Evolutionary conservation across 2,888 invertebrate genomes (phyloP).

Genomic region (Lasioglossum malachurum): DNA sequence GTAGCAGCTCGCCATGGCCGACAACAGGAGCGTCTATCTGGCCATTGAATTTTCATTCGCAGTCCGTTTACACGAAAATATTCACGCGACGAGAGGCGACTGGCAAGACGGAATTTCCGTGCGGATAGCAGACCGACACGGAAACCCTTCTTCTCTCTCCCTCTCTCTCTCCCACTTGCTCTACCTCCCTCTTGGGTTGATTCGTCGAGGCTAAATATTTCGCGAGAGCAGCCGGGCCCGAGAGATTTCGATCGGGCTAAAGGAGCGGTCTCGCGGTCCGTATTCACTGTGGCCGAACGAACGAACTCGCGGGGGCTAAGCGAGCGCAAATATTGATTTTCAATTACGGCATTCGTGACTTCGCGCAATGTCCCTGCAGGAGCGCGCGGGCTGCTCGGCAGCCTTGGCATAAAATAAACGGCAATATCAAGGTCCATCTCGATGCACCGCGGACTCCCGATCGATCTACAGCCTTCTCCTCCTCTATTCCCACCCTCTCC

Average conservation of each 20-base stretch:
- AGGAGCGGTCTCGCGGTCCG: conserved; percentile 44
- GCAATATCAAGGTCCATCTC: conserved; percentile 80
- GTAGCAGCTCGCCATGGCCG: background rate
- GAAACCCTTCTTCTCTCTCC: background rate
- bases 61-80: conserved; percentile 11
- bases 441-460: conserved; percentile 65
- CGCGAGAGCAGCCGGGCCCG: conserved; percentile 35
- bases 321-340: conserved; percentile 82
- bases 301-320: conserved; percentile 68
- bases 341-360: conserved; percentile 83
- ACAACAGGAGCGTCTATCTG: background rate
- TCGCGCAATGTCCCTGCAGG: conserved; percentile 80
- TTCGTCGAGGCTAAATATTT: conserved; percentile 2
- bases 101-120: background rate
- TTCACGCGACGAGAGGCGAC: conserved; percentile 4
- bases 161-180: background rate
- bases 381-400: conserved; percentile 65
- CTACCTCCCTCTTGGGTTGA: background rate
- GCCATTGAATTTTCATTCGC: conserved; percentile 27
- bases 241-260: conserved; percentile 73
- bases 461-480: conserved; percentile 57
- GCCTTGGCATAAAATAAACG: conserved; percentile 80
- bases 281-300: conserved; percentile 34
- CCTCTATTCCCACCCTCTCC: background rate
- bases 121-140: background rate